Evolutionary conservation across 2,888 invertebrate genomes (phyloP).

Genomic region (Itoplectis maculator): DNA sequence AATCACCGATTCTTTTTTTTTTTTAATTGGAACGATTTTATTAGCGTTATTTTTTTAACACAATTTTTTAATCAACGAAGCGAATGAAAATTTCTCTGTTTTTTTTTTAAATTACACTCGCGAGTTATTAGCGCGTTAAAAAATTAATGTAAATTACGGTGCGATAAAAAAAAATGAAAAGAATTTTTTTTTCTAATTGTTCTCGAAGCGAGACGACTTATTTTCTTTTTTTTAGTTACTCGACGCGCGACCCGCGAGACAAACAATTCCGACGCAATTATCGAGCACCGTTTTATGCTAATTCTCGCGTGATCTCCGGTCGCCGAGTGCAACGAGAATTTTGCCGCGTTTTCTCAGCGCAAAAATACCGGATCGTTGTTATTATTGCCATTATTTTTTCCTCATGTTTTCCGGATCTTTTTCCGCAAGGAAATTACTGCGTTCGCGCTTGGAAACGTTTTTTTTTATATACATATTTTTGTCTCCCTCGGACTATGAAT

Average conservation of each 20-base stretch:
- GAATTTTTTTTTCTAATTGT: no score
- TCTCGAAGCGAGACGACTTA: constrained; percentile 24
- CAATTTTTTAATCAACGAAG: no score
- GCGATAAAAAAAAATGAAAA: no score
- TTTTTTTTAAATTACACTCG: no score
- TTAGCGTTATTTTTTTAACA: no score
- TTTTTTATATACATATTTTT: constrained; percentile 9
- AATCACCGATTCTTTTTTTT: not conserved
- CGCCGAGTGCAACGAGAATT: not conserved
- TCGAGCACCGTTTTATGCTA: not conserved
- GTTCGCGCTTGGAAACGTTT: constrained; percentile 17
- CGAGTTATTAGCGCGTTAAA: no score
- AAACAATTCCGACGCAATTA: not conserved
- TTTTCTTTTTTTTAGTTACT: not conserved
- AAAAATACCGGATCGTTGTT: no score
- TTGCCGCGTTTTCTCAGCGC: not conserved
- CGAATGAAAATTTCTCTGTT: no score
- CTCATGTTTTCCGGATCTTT: not conserved
- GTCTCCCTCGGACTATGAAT: not conserved
- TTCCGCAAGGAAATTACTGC: constrained; percentile 3
- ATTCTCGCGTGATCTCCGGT: not conserved
- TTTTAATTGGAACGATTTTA: not conserved
- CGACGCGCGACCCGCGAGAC: constrained; percentile 5
- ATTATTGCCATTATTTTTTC: no score
- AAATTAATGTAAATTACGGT: no score